These are phyloP conservation scores for Falco novaeseelandiae DNA, from an alignment of 2,797 vertebrate species.

Conservation along the genomic window DNA sequence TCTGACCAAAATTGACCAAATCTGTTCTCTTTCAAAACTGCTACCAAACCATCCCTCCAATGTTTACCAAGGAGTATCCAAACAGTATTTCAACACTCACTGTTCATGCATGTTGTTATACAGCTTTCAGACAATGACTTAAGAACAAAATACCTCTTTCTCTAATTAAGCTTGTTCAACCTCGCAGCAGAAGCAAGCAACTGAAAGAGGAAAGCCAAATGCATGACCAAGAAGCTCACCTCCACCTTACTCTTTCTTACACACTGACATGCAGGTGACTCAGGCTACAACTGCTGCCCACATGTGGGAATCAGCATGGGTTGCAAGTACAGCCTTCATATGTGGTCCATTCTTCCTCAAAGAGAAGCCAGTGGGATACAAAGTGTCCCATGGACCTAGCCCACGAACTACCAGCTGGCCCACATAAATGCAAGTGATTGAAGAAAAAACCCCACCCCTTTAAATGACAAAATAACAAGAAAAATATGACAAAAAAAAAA, in stretches of 20 bases:
- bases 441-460: background rate
- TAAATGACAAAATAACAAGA: slow-evolving; percentile 12
- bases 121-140: background rate
- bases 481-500: background rate
- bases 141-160: background rate
- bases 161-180: background rate
- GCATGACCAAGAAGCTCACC: background rate
- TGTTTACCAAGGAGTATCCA: background rate
- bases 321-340: background rate
- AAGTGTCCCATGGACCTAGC: background rate
- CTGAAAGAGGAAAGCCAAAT: background rate
- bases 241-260: background rate
- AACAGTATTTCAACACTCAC: background rate
- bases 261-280: background rate
- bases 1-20: background rate
- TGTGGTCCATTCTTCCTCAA: background rate
- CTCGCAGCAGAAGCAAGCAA: background rate
- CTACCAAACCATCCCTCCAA: background rate
- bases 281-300: background rate
- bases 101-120: background rate
- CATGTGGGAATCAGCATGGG: background rate
- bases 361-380: background rate
- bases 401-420: background rate
- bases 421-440: background rate
- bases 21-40: background rate